phyloP scores from a whole-genome alignment of 64 coral and sea anemone species.

The Montipora sp. region DNA sequence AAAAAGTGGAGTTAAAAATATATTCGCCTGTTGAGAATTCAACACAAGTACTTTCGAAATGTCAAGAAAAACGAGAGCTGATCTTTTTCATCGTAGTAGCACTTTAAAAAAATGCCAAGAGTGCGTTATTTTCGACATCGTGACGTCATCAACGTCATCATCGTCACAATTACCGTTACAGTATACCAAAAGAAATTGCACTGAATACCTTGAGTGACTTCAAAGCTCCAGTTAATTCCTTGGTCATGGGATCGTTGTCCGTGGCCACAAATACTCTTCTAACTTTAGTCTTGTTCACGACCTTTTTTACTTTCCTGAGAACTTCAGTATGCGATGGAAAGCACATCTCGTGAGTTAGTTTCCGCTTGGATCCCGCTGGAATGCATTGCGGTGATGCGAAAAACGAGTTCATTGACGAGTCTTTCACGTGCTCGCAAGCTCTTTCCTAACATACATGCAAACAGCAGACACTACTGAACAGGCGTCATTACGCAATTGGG shows the following conservation, averaged over 20 bases:
- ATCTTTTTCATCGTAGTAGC: too few relatives aligned
- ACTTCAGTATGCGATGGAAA: conserved; percentile 81
- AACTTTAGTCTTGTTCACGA: conserved; percentile 81
- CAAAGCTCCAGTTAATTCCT: conserved; percentile 75
- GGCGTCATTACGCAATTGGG: too few relatives aligned
- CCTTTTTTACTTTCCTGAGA: conserved; percentile 82
- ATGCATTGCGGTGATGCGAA: conserved; percentile 94
- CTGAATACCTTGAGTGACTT: conserved; percentile 71
- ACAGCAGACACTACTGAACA: too few relatives aligned
- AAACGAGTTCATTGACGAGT: conserved; percentile 31
- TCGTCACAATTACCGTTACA: too few relatives aligned
- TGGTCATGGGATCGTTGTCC: conserved; percentile 82
- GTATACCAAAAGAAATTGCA: too few relatives aligned
- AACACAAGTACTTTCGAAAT: too few relatives aligned
- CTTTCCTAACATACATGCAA: conserved; percentile 56
- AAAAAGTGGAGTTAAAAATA: too few relatives aligned
- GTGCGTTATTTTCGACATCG: too few relatives aligned
- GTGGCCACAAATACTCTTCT: conserved; percentile 94
- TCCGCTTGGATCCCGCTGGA: conserved; percentile 48
- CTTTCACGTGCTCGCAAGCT: conserved; percentile 90
- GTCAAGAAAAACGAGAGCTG: too few relatives aligned
- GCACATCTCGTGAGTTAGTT: conserved; percentile 94
- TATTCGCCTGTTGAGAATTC: too few relatives aligned
- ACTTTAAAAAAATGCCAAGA: too few relatives aligned
- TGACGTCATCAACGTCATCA: too few relatives aligned